Evolutionary conservation across 2,888 invertebrate genomes (phyloP).

Genomic region (Rhorus exstirpatorius): DNA sequence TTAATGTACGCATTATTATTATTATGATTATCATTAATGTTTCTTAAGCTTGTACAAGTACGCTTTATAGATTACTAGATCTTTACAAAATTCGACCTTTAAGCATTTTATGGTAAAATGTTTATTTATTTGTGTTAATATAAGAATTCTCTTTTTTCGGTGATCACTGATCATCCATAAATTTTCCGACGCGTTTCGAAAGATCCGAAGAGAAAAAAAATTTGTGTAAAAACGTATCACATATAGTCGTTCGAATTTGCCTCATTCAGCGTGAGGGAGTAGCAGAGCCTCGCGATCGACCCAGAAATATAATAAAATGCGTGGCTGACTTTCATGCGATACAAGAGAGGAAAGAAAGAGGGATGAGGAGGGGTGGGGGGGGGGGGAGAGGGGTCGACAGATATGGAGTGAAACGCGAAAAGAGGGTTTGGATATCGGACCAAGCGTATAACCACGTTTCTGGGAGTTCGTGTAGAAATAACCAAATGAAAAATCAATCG

Average conservation of each 20-base stretch:
- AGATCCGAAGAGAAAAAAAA: neutral
- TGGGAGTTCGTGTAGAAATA: constrained; percentile 66
- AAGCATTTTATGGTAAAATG: too few relatives aligned
- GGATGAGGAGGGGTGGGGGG: constrained; percentile 19
- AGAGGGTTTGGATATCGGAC: constrained; percentile 43
- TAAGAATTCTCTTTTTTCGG: too few relatives aligned
- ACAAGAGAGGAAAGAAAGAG: constrained; percentile 61
- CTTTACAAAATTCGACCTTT: too few relatives aligned
- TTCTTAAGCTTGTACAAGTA: neutral
- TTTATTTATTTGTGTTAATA: too few relatives aligned
- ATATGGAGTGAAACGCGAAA: constrained; percentile 32
- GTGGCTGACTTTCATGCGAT: constrained; percentile 69
- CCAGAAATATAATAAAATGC: constrained; percentile 80
- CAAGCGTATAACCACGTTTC: constrained; percentile 64
- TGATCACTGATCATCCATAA: too few relatives aligned
- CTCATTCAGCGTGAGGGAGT: neutral
- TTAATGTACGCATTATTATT: too few relatives aligned
- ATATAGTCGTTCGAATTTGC: constrained; percentile 39
- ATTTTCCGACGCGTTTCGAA: neutral
- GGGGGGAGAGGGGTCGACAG: constrained; percentile 51
- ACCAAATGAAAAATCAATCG: constrained; percentile 70
- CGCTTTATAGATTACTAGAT: neutral
- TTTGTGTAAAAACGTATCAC: constrained; percentile 13
- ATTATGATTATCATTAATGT: too few relatives aligned
- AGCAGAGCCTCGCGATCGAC: constrained; percentile 62